Conservation (phyloP, 37 sponge, comb jelly and placozoan species). For the Agelas oroides region DNA sequence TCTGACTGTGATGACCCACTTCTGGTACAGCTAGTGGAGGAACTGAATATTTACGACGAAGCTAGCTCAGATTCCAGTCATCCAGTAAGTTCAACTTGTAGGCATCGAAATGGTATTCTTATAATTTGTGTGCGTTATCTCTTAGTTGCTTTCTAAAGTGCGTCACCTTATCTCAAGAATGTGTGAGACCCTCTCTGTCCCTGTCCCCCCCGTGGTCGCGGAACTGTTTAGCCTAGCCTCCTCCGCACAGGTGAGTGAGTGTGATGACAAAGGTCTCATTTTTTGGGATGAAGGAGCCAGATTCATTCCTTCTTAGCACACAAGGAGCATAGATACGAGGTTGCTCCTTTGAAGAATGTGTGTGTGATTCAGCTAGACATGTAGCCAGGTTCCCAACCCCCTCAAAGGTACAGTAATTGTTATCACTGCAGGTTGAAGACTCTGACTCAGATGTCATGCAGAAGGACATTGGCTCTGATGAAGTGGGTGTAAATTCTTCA, state of each 20-base stretch:
- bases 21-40: constrained; percentile 56
- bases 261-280: too few species aligned
- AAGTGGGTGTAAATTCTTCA: constrained; percentile 1
- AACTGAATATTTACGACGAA: constrained; percentile 75
- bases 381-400: too few species aligned
- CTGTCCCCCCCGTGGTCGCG: constrained; percentile 68
- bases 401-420: too few species aligned
- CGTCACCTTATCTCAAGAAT: constrained; percentile 51
- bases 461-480: constrained; percentile 43
- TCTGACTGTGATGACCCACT: constrained; percentile 61
- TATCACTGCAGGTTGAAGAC: constrained; percentile 43
- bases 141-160: constrained; percentile 74
- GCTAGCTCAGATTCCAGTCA: constrained; percentile 58
- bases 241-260: constrained; percentile 48
- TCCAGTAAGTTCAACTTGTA: constrained; percentile 45
- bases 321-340: too few species aligned
- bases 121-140: not conserved
- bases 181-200: constrained; percentile 39
- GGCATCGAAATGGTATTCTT: too few species aligned
- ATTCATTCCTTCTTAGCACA: too few species aligned
- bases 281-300: too few species aligned
- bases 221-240: constrained; percentile 82
- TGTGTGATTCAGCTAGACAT: too few species aligned
- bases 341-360: too few species aligned
- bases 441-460: constrained; percentile 63